Conservation (phyloP, 2,797 vertebrate species). For the Anguilla megastoma region DNA sequence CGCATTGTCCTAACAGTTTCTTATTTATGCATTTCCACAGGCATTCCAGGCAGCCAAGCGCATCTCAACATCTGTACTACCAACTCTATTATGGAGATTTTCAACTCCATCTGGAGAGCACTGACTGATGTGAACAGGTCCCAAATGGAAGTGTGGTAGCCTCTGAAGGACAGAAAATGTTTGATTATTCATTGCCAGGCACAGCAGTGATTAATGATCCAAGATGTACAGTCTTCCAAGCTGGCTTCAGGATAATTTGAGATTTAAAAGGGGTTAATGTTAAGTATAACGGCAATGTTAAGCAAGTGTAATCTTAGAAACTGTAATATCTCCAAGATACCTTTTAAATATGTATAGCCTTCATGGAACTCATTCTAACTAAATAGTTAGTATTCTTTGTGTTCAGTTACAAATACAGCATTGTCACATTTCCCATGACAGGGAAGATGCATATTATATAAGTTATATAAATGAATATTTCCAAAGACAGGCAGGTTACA, state of each 20-base stretch:
- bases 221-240: not conserved
- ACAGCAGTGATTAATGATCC: slow-evolving; percentile 19
- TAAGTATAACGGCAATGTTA: not conserved
- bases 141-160: not conserved
- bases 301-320: not conserved
- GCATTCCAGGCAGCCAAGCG: not conserved
- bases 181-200: slow-evolving; percentile 12
- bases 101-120: slow-evolving; percentile 3
- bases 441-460: not conserved
- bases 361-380: not conserved
- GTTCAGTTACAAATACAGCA: not conserved
- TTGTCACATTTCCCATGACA: not conserved
- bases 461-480: not conserved
- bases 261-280: slow-evolving; percentile 14
- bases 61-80: slow-evolving; percentile 20
- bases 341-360: not conserved
- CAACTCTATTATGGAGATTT: slow-evolving; percentile 20
- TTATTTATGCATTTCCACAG: slow-evolving; percentile 16
- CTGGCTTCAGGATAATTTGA: not conserved
- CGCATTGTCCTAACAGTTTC: not conserved
- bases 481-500: not conserved
- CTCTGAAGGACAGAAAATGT: not conserved
- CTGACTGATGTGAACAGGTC: slow-evolving; percentile 4
- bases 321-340: not conserved
- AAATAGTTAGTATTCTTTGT: not conserved